Evolutionary conservation across 2,113 vertebrate genomes (phyloP).

Genomic region (Entelurus aequoreus): DNA sequence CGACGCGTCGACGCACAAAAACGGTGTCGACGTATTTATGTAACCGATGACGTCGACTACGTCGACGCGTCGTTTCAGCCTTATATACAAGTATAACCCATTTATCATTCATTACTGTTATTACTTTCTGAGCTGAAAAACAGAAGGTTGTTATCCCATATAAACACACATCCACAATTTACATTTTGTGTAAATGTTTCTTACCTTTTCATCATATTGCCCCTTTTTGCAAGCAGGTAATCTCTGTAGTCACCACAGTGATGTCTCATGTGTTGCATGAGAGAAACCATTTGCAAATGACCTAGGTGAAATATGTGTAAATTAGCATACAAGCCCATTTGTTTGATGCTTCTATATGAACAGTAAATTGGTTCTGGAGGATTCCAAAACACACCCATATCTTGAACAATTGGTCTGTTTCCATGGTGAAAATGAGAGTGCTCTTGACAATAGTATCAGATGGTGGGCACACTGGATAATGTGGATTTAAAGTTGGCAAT

Average conservation of each 20-base stretch:
- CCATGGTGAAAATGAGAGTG: slow-evolving; percentile 45
- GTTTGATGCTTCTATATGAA: not conserved
- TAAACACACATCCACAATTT: slow-evolving; percentile 8
- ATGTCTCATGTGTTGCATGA: not conserved
- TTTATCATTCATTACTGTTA: too few relatives aligned
- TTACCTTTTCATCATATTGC: not conserved
- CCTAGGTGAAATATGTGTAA: slow-evolving; percentile 27
- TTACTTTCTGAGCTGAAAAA: too few relatives aligned
- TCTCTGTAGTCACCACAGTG: slow-evolving; percentile 9
- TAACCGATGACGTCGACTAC: too few relatives aligned
- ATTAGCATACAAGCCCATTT: too few relatives aligned
- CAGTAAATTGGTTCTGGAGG: not conserved
- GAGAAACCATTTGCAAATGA: slow-evolving; percentile 13
- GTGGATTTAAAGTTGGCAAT: slow-evolving; percentile 24
- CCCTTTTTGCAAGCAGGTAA: slow-evolving; percentile 4
- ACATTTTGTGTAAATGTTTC: too few relatives aligned
- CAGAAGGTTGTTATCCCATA: slow-evolving; percentile 5
- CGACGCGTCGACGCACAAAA: too few relatives aligned
- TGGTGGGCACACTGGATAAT: slow-evolving; percentile 16
- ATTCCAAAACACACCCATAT: slow-evolving; percentile 19
- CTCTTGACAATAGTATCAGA: slow-evolving; percentile 38
- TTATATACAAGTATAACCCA: too few relatives aligned
- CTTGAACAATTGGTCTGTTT: slow-evolving; percentile 37
- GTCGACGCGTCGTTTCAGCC: too few relatives aligned
- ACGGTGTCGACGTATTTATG: too few relatives aligned